Evolutionary conservation across 2,797 vertebrate species (phyloP).

Genomic region (Falco biarmicus): DNA sequence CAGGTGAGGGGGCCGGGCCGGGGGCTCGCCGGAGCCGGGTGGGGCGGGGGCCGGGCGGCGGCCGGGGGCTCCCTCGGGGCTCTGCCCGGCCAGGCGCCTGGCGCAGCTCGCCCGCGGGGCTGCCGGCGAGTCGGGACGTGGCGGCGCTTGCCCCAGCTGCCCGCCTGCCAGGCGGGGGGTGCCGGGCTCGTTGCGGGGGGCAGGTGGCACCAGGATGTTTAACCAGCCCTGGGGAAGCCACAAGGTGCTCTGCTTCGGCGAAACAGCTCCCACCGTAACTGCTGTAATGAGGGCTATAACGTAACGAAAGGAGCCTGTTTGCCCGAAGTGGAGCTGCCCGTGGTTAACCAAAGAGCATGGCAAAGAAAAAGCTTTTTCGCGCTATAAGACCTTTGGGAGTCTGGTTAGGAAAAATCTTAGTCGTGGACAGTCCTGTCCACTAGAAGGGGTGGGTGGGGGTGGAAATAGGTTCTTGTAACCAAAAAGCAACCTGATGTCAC

Average conservation of each 20-base stretch:
- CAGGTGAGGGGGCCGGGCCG: constrained; percentile 68
- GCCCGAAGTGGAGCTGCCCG: background rate
- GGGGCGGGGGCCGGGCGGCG: rapidly evolving
- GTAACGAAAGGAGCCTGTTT: background rate
- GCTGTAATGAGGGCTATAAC: background rate
- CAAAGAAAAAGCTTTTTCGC: background rate
- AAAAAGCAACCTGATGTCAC: rapidly evolving
- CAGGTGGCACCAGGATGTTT: background rate
- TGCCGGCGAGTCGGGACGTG: too few relatives aligned
- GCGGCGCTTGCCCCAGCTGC: too few relatives aligned
- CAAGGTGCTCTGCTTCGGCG: background rate
- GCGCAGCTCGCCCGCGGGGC: background rate
- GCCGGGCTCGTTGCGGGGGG: too few relatives aligned
- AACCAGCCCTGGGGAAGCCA: background rate
- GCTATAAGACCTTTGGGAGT: background rate
- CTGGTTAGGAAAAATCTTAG: background rate
- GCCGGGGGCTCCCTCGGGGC: rapidly evolving
- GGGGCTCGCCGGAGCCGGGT: too few relatives aligned
- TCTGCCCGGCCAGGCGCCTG: rapidly evolving
- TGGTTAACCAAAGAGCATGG: background rate
- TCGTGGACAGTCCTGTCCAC: background rate
- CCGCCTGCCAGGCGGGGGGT: too few relatives aligned
- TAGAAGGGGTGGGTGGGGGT: background rate
- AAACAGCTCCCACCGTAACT: rapidly evolving
- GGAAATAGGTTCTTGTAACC: background rate